Evolutionary conservation across 2,113 vertebrate genomes (phyloP), one percentile per base, ranked within the genome.

Genomic region (Misgurnus mizolepis): DNA sequence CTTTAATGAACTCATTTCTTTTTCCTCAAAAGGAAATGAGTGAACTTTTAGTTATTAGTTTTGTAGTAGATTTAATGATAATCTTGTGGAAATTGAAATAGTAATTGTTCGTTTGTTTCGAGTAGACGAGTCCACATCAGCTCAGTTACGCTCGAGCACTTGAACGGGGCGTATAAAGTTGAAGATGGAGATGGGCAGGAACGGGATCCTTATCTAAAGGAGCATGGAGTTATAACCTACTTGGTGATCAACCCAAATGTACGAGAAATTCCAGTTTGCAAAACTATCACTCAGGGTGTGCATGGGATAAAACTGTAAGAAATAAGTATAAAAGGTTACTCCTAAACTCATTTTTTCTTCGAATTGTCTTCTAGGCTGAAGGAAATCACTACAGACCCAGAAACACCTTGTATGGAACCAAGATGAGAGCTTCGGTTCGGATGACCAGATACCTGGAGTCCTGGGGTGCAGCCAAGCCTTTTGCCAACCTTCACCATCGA

Each of bases 391-490:
- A 95, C 85, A 91, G 96, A 74, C 93, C 96, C 53, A 92, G 96
- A 43, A 92, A 94, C 53, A 93, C 95, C 0, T 77, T 94, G 0
- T 91, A 98, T 0, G 96, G 97, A 84, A 94, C 96, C 67, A 98
- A 97, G 89, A 98, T 98, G 96, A 94, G 97, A 88, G 97, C 97
- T 0, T 98, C 97, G 0, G 97, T 99, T 60, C 93, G 97, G 88
- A 98, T 99, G 97, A 99, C 97, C 62, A 94, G 96, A 45, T 99
- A 99, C 87, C 90, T 99, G 91, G 96, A 99, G 85, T 99, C 97
- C 6, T 99, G 97, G 97, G 97, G 97, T 74, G 97, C 97, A 1
- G 97, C 96, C 88, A 99, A 99, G 86, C 97, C 97, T 0, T 99
- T 99, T 17, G 97, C 97, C 69, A 96, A 99, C 86, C 88, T 99